These are phyloP conservation scores for Hirtodrosophila alboralis DNA, from an alignment of 2,888 invertebrate species.

Conservation along the genomic window DNA sequence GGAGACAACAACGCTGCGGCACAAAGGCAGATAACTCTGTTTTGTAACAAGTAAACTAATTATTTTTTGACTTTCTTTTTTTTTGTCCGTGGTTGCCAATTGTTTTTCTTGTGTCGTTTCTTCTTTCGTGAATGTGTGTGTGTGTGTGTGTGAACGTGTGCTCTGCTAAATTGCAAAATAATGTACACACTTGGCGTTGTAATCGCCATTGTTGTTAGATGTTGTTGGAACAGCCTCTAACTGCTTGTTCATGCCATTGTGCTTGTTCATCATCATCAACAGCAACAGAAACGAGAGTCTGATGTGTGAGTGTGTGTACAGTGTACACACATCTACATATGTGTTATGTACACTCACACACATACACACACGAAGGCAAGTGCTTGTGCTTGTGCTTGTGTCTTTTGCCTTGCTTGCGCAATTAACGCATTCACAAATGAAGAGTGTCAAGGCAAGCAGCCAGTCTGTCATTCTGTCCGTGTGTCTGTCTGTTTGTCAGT, in stretches of 20 bases:
- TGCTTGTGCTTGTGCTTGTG: constrained; percentile 34
- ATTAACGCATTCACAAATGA: constrained; percentile 79
- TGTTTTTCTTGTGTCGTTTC: constrained; percentile 38
- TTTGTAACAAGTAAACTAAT: constrained; percentile 80
- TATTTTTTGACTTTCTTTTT: constrained; percentile 71
- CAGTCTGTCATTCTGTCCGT: constrained; percentile 25
- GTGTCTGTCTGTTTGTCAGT: constrained; percentile 33
- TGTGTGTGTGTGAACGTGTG: constrained; percentile 28
- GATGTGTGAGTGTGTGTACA: constrained; percentile 16
- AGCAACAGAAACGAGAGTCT: constrained; percentile 21
- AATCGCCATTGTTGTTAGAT: constrained; percentile 71
- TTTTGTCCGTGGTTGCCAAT: constrained; percentile 34
- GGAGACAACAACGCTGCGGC: constrained; percentile 58
- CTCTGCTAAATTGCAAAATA: constrained; percentile 77
- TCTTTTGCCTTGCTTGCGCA: constrained; percentile 64
- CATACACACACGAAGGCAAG: constrained; percentile 33
- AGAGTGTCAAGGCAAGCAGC: constrained; percentile 75
- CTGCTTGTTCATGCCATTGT: constrained; percentile 76
- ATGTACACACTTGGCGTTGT: constrained; percentile 79
- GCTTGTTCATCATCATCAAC: constrained; percentile 72
- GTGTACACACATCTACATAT: constrained; percentile 43
- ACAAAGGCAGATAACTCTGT: constrained; percentile 75
- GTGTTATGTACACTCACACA: constrained; percentile 36
- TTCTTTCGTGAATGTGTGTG: constrained; percentile 24
- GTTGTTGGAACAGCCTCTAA: constrained; percentile 68